phyloP scores from a whole-genome alignment of 1,140 invertebrate genomes.

The Drosophila littoralis region DNA sequence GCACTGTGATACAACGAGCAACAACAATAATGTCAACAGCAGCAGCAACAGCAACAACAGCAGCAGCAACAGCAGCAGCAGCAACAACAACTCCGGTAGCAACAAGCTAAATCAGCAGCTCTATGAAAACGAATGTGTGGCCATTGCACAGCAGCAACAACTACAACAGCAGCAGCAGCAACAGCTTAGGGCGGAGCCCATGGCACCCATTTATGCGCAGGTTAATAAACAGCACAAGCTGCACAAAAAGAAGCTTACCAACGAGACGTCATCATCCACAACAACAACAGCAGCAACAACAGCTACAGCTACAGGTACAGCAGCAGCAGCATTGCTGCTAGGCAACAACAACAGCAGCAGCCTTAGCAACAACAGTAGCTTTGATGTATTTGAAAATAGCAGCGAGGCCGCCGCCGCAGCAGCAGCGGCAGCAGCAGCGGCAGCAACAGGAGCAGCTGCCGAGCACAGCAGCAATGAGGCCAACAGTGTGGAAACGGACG shows the following conservation, averaged over 20 bases:
- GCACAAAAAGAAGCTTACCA: constrained; percentile 59
- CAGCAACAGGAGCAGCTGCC: neutral
- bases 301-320: too few relatives aligned
- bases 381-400: constrained; percentile 28
- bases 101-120: constrained; percentile 51
- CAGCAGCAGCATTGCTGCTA: constrained; percentile 26
- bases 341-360: constrained; percentile 44
- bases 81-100: constrained; percentile 27
- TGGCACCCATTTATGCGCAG: constrained; percentile 78
- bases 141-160: constrained; percentile 61
- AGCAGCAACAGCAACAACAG: constrained; percentile 21
- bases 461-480: constrained; percentile 19
- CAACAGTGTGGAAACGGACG: constrained; percentile 11
- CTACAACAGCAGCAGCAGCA: constrained; percentile 33
- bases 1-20: constrained; percentile 45
- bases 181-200: constrained; percentile 17
- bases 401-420: constrained; percentile 10
- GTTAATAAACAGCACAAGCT: constrained; percentile 83
- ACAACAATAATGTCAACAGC: constrained; percentile 24
- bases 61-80: constrained; percentile 18
- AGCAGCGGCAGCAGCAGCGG: neutral
- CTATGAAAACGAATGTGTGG: constrained; percentile 77
- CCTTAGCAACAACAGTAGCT: constrained; percentile 41
- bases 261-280: constrained; percentile 43
- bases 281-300: constrained; percentile 10